Evolutionary conservation across 2,888 invertebrate genomes (phyloP).

Genomic region (Drosophila emarginata): DNA sequence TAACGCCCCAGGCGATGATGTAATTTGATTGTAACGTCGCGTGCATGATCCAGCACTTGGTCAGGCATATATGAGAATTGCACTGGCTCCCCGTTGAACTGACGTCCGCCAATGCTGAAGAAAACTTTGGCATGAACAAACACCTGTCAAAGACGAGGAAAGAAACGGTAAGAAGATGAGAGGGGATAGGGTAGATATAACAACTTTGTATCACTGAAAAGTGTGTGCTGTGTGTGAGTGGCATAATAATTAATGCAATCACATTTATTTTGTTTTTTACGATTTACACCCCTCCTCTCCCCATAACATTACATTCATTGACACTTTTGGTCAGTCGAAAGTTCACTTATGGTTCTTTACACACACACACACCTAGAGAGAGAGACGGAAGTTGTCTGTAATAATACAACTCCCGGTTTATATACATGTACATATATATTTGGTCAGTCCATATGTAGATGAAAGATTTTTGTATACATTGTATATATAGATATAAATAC

Average conservation of each 20-base stretch:
- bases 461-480: too few relatives aligned
- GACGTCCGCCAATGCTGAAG: constrained; percentile 89
- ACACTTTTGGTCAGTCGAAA: constrained; percentile 48
- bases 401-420: constrained; percentile 34
- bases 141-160: constrained; percentile 84
- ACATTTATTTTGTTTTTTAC: constrained; percentile 50
- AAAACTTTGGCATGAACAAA: constrained; percentile 90
- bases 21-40: constrained; percentile 91
- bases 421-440: constrained; percentile 24
- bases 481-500: neutral
- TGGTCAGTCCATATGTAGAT: constrained; percentile 21
- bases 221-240: constrained; percentile 49
- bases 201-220: constrained; percentile 41
- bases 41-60: constrained; percentile 88
- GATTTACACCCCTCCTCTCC: neutral
- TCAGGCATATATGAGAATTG: constrained; percentile 90
- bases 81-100: constrained; percentile 88
- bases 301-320: neutral
- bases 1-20: constrained; percentile 89
- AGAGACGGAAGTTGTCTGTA: constrained; percentile 50
- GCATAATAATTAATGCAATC: constrained; percentile 72
- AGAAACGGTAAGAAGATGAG: neutral
- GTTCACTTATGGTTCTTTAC: constrained; percentile 42
- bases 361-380: constrained; percentile 10
- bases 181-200: neutral